Evolutionary conservation across 2,113 vertebrate genomes (phyloP).

Genomic region (Protobothrops flavoviridis): DNA sequence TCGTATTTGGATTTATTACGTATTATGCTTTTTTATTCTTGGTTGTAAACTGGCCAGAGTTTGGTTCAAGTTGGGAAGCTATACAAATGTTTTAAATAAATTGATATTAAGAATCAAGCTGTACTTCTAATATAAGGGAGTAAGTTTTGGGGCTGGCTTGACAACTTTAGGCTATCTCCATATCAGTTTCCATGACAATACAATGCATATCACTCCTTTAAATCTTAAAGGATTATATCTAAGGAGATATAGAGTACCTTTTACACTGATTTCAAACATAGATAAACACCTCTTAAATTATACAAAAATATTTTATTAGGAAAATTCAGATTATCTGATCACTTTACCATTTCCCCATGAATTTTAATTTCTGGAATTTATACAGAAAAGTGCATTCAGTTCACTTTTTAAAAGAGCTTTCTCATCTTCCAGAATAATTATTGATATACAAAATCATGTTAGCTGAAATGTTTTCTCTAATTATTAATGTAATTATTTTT

Average conservation of each 20-base stretch:
- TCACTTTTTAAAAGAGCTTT: not conserved
- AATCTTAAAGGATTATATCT: not conserved
- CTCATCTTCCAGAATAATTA: not conserved
- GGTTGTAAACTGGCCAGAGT: not conserved
- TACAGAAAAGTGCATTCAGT: not conserved
- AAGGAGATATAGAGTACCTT: not conserved
- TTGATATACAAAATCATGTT: not conserved
- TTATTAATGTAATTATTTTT: not conserved
- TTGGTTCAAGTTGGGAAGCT: not conserved
- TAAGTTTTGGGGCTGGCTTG: not conserved
- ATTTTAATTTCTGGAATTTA: not conserved
- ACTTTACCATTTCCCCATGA: not conserved
- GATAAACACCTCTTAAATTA: not conserved
- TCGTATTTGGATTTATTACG: not conserved
- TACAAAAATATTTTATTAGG: not conserved
- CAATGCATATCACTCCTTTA: not conserved
- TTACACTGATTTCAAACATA: not conserved
- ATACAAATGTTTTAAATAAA: not conserved
- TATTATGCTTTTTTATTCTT: not conserved
- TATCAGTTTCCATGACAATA: not conserved
- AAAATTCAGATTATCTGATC: not conserved
- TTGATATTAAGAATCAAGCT: not conserved
- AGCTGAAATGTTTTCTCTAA: not conserved
- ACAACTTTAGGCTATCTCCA: not conserved
- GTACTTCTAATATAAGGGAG: not conserved